Evolutionary conservation across 1,140 invertebrate species (phyloP).

Genomic region (Eufriesea mexicana): DNA sequence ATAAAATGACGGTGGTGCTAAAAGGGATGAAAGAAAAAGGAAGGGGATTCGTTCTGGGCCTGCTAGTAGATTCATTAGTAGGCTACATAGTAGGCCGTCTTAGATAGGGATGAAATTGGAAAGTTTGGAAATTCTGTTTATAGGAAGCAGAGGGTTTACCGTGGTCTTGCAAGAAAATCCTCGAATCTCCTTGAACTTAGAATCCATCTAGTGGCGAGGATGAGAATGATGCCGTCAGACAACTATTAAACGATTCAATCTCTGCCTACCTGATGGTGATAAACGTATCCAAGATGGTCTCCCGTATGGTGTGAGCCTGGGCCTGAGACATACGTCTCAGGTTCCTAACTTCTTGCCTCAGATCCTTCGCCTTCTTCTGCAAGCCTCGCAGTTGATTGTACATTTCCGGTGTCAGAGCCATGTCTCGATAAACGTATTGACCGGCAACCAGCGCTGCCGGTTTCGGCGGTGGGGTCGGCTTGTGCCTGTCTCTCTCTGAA

Average conservation of each 20-base stretch:
- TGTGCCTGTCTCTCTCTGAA: constrained; percentile 90
- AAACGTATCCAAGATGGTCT: constrained; percentile 94
- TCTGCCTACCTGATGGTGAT: constrained; percentile 87
- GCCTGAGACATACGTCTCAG: constrained; percentile 94
- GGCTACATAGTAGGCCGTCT: too few species aligned
- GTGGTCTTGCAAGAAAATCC: too few species aligned
- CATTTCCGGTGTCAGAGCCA: constrained; percentile 91
- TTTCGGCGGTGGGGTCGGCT: constrained; percentile 93
- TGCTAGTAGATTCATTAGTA: too few species aligned
- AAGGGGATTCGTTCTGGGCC: too few species aligned
- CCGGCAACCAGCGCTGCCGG: constrained; percentile 88
- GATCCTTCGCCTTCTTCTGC: constrained; percentile 94
- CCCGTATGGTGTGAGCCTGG: constrained; percentile 94
- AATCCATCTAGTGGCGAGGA: too few species aligned
- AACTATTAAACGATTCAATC: not conserved
- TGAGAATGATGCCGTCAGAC: too few species aligned
- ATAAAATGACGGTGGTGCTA: too few species aligned
- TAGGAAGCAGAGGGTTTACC: too few species aligned
- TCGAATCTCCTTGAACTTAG: too few species aligned
- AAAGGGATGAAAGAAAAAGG: too few species aligned
- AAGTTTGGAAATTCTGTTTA: too few species aligned
- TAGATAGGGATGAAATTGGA: too few species aligned
- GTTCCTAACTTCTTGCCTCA: constrained; percentile 93
- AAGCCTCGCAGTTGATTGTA: constrained; percentile 92
- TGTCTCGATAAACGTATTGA: constrained; percentile 85